Conservation (phyloP, 2,113 vertebrate species). For the Tamias sibiricus region DNA sequence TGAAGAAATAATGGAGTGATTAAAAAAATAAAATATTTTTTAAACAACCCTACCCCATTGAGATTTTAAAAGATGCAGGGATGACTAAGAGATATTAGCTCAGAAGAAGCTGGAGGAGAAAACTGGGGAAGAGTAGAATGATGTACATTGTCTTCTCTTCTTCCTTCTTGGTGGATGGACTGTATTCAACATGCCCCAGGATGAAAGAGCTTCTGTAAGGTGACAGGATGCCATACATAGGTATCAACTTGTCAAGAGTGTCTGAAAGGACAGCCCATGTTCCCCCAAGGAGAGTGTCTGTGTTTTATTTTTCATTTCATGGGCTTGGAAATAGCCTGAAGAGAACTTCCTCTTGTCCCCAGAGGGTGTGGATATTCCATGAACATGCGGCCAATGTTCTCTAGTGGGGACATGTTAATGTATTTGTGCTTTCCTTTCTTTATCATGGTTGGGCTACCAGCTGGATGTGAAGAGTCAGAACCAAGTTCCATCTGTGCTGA, state of each 20-base stretch:
- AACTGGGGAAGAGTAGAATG: neutral
- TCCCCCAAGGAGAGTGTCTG: no score
- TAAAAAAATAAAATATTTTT: neutral
- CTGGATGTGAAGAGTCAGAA: neutral
- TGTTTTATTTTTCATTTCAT: neutral
- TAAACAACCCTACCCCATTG: neutral
- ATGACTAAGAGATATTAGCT: neutral
- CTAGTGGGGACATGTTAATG: neutral
- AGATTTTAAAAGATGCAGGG: neutral
- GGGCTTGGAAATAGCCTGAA: neutral
- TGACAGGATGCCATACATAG: no score
- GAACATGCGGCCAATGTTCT: neutral
- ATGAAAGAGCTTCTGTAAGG: no score
- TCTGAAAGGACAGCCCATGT: neutral
- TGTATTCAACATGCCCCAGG: neutral
- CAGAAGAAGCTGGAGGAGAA: neutral
- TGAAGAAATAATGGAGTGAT: neutral
- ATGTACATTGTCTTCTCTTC: neutral
- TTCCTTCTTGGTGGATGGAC: rapidly evolving
- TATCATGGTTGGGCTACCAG: neutral
- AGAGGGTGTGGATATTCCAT: neutral
- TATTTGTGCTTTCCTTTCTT: neutral
- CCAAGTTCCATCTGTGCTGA: neutral
- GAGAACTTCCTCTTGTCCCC: neutral
- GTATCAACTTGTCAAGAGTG: neutral